A percentile compares a stretch with the other conserved stretches of the same genome.
Conservation (phyloP, 1,140 invertebrate species). For the Asbolus verrucosus region DNA sequence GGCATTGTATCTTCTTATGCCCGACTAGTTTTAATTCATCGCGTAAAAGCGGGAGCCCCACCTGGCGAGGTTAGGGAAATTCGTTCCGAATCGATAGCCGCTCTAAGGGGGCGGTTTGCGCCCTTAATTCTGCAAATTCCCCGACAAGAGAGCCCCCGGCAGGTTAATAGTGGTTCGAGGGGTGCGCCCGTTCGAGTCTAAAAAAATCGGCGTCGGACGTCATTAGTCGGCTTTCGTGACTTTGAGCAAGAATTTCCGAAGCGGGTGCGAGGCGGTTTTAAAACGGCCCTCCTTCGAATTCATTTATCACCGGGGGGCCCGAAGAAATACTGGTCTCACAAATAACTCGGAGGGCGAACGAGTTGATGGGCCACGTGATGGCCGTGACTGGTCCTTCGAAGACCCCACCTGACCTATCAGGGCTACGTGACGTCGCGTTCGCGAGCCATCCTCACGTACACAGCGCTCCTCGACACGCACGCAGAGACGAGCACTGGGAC, state of each 20-base stretch:
- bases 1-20: too few relatives aligned
- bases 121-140: conserved; percentile 21
- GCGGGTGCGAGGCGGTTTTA: not conserved
- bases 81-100: conserved; percentile 12
- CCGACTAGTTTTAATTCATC: too few relatives aligned
- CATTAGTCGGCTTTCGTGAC: conserved; percentile 31
- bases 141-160: conserved; percentile 3
- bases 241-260: conserved; percentile 17
- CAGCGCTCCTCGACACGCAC: too few relatives aligned
- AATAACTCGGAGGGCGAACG: conserved; percentile 23
- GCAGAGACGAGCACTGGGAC: too few relatives aligned
- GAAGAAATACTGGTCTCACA: not conserved
- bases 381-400: conserved; percentile 29
- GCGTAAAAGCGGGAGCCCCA: too few relatives aligned
- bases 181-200: conserved; percentile 6
- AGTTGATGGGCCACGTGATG: not conserved
- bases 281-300: conserved; percentile 4
- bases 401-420: too few relatives aligned
- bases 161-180: conserved; percentile 25
- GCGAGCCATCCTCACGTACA: too few relatives aligned
- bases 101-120: too few relatives aligned
- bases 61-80: conserved; percentile 8
- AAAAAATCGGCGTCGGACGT: conserved; percentile 6
- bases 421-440: too few relatives aligned
- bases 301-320: conserved; percentile 8